phyloP scores from a whole-genome alignment of 1,140 invertebrate genomes.

The Drosophila littoralis region DNA sequence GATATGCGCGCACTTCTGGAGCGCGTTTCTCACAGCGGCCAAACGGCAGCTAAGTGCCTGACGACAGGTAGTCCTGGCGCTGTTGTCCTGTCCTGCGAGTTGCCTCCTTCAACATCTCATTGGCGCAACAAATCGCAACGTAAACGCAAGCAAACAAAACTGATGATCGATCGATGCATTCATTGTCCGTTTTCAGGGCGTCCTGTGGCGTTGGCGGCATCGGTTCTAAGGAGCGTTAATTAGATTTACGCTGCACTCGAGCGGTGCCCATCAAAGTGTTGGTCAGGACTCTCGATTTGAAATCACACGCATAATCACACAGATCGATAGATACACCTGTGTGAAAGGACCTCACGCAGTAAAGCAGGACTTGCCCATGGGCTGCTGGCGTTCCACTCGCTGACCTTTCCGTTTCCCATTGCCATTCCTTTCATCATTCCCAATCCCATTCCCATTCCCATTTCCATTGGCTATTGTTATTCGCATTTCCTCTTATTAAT shows the following conservation, averaged over 20 bases:
- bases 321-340: slow-evolving; percentile 52
- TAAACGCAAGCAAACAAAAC: slow-evolving; percentile 53
- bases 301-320: slow-evolving; percentile 57
- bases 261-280: slow-evolving; percentile 62
- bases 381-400: slow-evolving; percentile 53
- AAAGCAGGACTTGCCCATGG: slow-evolving; percentile 38
- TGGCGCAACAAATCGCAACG: slow-evolving; percentile 70
- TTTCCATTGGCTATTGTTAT: slow-evolving; percentile 48
- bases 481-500: slow-evolving; percentile 67
- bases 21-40: slow-evolving; percentile 37
- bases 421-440: slow-evolving; percentile 6
- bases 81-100: slow-evolving; percentile 10
- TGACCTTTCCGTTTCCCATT: slow-evolving; percentile 55
- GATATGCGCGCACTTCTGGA: slow-evolving; percentile 73
- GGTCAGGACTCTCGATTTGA: slow-evolving; percentile 49
- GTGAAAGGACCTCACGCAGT: slow-evolving; percentile 73
- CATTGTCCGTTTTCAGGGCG: slow-evolving; percentile 1
- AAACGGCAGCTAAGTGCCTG: slow-evolving; percentile 12
- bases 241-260: slow-evolving; percentile 61
- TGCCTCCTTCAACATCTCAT: slow-evolving; percentile 6
- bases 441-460: slow-evolving; percentile 14
- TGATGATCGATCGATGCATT: slow-evolving; percentile 42
- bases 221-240: slow-evolving; percentile 61
- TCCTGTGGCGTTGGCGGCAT: slow-evolving; percentile 35
- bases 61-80: slow-evolving; percentile 55